Evolutionary conservation across 2,797 vertebrate genomes (phyloP).

Genomic region (Sparidentex hasta): DNA sequence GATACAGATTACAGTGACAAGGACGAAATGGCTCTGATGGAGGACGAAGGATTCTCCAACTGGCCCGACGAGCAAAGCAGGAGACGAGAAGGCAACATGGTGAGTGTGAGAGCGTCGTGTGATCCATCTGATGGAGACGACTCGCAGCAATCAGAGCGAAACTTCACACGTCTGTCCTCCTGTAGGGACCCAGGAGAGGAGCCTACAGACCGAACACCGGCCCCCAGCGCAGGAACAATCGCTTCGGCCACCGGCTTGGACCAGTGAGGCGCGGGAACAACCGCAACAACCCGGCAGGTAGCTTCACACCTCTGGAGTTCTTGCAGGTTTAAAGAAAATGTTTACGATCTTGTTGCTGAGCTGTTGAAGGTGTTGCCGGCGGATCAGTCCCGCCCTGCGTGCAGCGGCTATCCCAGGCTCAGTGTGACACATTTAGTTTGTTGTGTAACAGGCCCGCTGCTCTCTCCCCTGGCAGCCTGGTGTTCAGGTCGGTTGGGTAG

Average conservation of each 20-base stretch:
- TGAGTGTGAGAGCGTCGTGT: slow-evolving; percentile 31
- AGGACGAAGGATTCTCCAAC: slow-evolving; percentile 42
- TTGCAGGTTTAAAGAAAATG: too few species aligned
- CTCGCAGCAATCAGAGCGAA: not conserved
- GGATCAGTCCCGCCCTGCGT: not conserved
- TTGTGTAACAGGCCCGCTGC: slow-evolving; percentile 41
- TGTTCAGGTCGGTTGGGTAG: not conserved
- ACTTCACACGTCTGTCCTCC: not conserved
- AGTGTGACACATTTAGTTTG: slow-evolving; percentile 23
- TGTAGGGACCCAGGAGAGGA: slow-evolving; percentile 62
- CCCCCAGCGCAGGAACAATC: slow-evolving; percentile 55
- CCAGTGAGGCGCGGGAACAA: slow-evolving; percentile 58
- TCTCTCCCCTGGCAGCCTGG: not conserved
- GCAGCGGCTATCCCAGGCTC: not conserved
- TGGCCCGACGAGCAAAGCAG: slow-evolving; percentile 49
- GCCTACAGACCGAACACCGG: slow-evolving; percentile 37
- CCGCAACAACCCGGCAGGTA: slow-evolving; percentile 55
- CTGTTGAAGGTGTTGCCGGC: not conserved
- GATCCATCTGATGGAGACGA: rapidly evolving
- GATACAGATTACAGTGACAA: slow-evolving; percentile 26
- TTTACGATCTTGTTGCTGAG: too few species aligned
- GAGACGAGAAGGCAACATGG: slow-evolving; percentile 60
- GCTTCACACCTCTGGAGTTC: not conserved
- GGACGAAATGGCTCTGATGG: slow-evolving; percentile 13
- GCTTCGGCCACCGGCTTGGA: slow-evolving; percentile 38